Evolutionary conservation across 1,140 invertebrate species (phyloP).

Genomic region (Coptotermes formosanus): DNA sequence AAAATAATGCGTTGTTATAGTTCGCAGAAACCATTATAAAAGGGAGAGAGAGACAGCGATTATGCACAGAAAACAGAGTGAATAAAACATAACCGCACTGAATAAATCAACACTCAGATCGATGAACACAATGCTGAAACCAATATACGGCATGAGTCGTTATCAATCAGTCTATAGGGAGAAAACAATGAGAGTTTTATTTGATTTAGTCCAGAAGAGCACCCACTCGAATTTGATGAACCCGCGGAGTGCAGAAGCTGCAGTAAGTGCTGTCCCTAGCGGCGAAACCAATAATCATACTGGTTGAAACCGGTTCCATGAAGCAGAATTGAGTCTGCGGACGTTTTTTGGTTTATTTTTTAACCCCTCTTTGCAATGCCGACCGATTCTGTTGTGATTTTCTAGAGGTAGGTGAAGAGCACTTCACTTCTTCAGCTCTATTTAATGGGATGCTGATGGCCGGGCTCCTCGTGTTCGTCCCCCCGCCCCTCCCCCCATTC

Average conservation of each 20-base stretch:
- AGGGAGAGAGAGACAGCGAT: background rate
- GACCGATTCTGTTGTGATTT: background rate
- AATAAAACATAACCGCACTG: background rate
- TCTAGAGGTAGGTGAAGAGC: background rate
- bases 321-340: background rate
- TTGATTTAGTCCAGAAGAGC: background rate
- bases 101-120: background rate
- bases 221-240: no score
- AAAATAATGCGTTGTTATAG: background rate
- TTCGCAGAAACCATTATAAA: background rate
- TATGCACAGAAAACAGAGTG: background rate
- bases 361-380: background rate
- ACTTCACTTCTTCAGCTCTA: background rate
- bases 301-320: background rate
- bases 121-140: background rate
- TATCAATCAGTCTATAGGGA: background rate
- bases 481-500: no score
- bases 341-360: background rate
- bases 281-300: background rate
- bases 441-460: background rate
- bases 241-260: background rate
- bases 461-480: no score
- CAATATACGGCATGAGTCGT: background rate
- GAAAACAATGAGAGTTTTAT: conserved; percentile 7
- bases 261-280: background rate